Evolutionary conservation across 30 jellyfish, hydroid and myxozoan species (phyloP).

Genomic region (Hydra vulgaris): DNA sequence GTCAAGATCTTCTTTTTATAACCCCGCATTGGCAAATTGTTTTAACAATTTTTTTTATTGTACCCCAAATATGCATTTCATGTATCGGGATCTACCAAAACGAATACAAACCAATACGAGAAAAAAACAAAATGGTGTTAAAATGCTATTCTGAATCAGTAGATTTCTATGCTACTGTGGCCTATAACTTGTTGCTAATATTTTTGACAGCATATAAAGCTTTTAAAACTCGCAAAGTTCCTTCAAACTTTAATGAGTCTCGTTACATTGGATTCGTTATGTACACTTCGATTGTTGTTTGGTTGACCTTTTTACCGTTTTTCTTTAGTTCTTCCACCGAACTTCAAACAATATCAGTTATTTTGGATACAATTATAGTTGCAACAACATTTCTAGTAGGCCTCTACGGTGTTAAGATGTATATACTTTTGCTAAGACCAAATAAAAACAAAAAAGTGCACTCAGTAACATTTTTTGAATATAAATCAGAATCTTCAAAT

Average conservation of each 20-base stretch:
- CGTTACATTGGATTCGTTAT: constrained; percentile 81
- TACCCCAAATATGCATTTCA: constrained; percentile 70
- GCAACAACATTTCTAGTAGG: constrained; percentile 75
- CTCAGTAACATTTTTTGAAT: constrained; percentile 16
- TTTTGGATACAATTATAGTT: constrained; percentile 43
- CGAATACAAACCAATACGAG: neutral
- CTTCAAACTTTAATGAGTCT: constrained; percentile 87
- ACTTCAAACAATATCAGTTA: constrained; percentile 47
- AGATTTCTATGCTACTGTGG: constrained; percentile 50
- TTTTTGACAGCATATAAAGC: constrained; percentile 59
- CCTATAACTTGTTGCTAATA: constrained; percentile 58
- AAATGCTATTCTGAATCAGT: constrained; percentile 52
- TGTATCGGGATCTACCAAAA: constrained; percentile 47
- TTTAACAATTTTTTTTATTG: constrained; percentile 41
- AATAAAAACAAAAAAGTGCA: constrained; percentile 69
- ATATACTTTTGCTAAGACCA: constrained; percentile 60
- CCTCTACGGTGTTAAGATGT: constrained; percentile 62
- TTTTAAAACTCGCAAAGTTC: constrained; percentile 84
- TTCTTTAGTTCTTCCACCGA: constrained; percentile 57
- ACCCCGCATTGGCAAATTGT: constrained; percentile 85
- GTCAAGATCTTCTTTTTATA: constrained; percentile 51
- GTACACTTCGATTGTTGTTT: constrained; percentile 80
- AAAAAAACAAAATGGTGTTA: constrained; percentile 18
- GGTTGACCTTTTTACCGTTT: constrained; percentile 80
- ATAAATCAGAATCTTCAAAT: neutral